phyloP scores from a whole-genome alignment of 2,888 invertebrate species.

The Philopedon plagiatum region DNA sequence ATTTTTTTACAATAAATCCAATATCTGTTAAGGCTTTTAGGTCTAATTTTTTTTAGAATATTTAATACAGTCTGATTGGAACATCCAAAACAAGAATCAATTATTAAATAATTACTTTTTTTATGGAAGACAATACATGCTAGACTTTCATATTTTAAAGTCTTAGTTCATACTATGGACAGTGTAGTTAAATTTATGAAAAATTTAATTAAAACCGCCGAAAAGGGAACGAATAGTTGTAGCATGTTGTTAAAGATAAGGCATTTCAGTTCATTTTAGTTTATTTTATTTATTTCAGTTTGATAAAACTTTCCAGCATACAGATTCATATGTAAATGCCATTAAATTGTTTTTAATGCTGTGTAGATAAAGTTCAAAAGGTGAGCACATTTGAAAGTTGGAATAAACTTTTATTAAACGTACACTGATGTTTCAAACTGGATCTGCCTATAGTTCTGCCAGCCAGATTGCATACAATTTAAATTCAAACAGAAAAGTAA shows the following conservation, averaged over 20 bases:
- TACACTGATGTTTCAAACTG: neutral
- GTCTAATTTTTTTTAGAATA: neutral
- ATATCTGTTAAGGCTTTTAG: neutral
- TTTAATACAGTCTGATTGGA: neutral
- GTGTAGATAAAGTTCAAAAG: constrained; percentile 1
- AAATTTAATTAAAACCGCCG: too few species aligned
- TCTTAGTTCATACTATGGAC: too few species aligned
- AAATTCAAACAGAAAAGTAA: neutral
- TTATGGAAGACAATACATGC: too few species aligned
- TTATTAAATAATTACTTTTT: too few species aligned
- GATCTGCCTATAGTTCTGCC: neutral
- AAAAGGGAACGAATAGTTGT: too few species aligned
- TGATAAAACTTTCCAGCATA: neutral
- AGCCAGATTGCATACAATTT: constrained; percentile 1
- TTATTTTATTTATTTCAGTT: neutral
- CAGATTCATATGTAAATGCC: constrained; percentile 4
- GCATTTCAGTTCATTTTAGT: neutral
- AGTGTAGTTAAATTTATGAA: too few species aligned
- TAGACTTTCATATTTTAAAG: too few species aligned
- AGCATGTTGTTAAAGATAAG: too few species aligned
- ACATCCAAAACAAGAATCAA: too few species aligned
- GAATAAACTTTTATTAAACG: constrained; percentile 3
- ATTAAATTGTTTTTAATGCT: neutral
- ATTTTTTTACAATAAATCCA: neutral
- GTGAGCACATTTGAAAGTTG: constrained; percentile 8